Evolutionary conservation across 2,888 invertebrate genomes (phyloP), one percentile per base, ranked within the genome.

Genomic region (Synergus laeviventris): DNA sequence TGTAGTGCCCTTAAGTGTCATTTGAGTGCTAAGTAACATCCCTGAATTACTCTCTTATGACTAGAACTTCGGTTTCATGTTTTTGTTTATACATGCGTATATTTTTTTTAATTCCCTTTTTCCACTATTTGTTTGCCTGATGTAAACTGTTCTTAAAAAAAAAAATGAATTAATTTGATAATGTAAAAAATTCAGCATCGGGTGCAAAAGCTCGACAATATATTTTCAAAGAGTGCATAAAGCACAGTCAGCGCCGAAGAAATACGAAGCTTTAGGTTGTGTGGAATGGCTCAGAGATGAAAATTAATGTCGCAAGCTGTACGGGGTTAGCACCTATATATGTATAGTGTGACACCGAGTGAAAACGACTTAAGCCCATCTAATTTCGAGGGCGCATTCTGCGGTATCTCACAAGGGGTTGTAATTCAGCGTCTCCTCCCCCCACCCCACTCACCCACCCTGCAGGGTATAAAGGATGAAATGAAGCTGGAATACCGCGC

Each of bases 321-420:
- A 75, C 80, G 77, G 64, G 75, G 77, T 80, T 76, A 76, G 78
- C 78, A 77, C 78, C 76, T 78, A 73, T 75, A 75, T 73, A 74
- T 78, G 66, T 75, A 75, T 73, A 74, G 78, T 80, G 82, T 83
- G 84, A 84, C 81, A 80, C 78, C 83, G 83, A 84, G 83, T 83
- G 82, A 84, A 82, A 87, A 87, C 86, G 88, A 88, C 89, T 89
- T 87, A 89, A 87, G 88, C 88, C 88, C 88, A 87, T 90, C 87
- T 89, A 90, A 90, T 89, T 89, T 89, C 87, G 86, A 88, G 86
- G 86, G 87, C 86, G 87, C 88, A 89, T 89, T 89, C 87, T 89
- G 89, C 84, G 89, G 89, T 89, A 89, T 89, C 88, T 89, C 88
- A 87, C 86, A 86, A 89, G 88, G 88, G 89, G 87, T 86, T 89